Conservation (phyloP, 2,888 invertebrate species). For the Chrysodeixis includens region DNA sequence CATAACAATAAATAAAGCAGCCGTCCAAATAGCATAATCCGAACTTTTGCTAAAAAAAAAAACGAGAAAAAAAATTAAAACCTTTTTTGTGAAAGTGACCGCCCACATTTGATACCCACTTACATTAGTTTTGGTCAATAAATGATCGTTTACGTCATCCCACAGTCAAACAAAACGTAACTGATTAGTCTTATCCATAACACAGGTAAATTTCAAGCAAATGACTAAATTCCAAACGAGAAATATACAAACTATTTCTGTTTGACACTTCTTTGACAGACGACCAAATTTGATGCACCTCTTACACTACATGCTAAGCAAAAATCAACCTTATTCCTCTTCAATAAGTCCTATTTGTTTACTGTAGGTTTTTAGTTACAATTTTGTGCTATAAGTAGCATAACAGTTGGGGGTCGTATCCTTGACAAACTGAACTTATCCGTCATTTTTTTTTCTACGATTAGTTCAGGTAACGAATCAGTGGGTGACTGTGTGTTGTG, state of each 20-base stretch:
- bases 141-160: constrained; percentile 71
- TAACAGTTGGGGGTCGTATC: constrained; percentile 77
- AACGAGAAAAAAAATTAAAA: constrained; percentile 37
- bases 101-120: constrained; percentile 61
- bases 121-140: constrained; percentile 54
- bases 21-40: constrained; percentile 68
- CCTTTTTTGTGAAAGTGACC: constrained; percentile 66
- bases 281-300: constrained; percentile 28
- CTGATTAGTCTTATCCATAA: constrained; percentile 82
- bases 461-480: constrained; percentile 79
- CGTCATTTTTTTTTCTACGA: constrained; percentile 80
- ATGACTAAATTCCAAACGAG: constrained; percentile 72
- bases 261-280: constrained; percentile 45
- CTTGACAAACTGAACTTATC: constrained; percentile 79
- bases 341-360: constrained; percentile 10
- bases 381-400: constrained; percentile 56
- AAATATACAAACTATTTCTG: constrained; percentile 39
- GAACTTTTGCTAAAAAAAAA: constrained; percentile 54
- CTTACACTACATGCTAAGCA: neutral
- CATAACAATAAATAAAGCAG: constrained; percentile 55
- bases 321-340: constrained; percentile 35
- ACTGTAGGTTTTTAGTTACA: constrained; percentile 20
- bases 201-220: constrained; percentile 79
- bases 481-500: constrained; percentile 70
- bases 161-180: constrained; percentile 81